These are phyloP conservation scores for Phyllostomus hastatus DNA, from an alignment of 2,113 vertebrate species.

Conservation along the genomic window DNA sequence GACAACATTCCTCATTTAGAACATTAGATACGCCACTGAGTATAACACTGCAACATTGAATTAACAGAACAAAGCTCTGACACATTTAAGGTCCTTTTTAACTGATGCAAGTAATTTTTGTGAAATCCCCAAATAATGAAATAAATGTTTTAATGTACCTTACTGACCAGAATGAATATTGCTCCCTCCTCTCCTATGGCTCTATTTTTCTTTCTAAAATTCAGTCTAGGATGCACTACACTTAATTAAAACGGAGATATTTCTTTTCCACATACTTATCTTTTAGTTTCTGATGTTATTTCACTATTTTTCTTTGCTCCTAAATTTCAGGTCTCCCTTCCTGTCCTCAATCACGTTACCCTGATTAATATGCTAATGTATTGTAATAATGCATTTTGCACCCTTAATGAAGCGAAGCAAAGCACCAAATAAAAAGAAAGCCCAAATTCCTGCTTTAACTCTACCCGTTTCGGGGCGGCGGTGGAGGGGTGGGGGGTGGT, in stretches of 20 bases:
- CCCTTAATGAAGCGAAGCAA: slow-evolving; percentile 46
- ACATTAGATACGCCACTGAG: not conserved
- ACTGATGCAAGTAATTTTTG: not conserved
- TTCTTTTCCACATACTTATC: not conserved
- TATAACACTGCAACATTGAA: not conserved
- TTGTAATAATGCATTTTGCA: slow-evolving; percentile 55
- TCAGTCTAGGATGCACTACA: not conserved
- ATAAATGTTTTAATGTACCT: not conserved
- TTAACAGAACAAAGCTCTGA: slow-evolving; percentile 24
- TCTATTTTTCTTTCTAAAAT: slow-evolving; percentile 45
- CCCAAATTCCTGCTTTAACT: slow-evolving; percentile 20
- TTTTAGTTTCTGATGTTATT: slow-evolving; percentile 35
- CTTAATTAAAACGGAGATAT: not conserved
- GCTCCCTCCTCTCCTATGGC: not conserved
- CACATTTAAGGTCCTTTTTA: not conserved
- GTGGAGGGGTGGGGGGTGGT: not conserved
- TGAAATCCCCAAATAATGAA: not conserved
- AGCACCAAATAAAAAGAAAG: slow-evolving; percentile 14
- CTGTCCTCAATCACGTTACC: not conserved
- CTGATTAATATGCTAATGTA: slow-evolving; percentile 35
- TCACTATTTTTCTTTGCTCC: not conserved
- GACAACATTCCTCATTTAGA: not conserved
- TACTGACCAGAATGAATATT: not conserved
- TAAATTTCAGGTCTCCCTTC: slow-evolving; percentile 47
- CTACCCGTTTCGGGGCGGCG: not conserved